These are phyloP conservation scores for Drosophila fungiperda DNA, from an alignment of 2,888 invertebrate genomes.

Conservation along the genomic window DNA sequence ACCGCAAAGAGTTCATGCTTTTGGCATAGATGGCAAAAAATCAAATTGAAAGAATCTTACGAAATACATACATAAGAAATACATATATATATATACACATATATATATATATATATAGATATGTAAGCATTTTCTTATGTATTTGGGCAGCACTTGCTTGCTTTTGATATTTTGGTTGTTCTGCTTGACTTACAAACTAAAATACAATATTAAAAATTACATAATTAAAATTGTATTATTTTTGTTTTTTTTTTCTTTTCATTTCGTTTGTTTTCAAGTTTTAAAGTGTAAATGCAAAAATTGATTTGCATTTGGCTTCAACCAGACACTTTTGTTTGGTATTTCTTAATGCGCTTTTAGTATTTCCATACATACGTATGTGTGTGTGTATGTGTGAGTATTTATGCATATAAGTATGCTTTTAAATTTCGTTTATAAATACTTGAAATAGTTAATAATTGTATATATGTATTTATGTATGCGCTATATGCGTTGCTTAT, in stretches of 20 bases:
- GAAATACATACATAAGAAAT: constrained; percentile 22
- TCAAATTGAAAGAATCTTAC: constrained; percentile 44
- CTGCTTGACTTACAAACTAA: constrained; percentile 63
- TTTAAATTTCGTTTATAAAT: constrained; percentile 55
- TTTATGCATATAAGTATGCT: constrained; percentile 32
- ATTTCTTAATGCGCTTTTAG: constrained; percentile 24
- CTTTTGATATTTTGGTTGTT: constrained; percentile 69
- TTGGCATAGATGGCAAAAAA: constrained; percentile 70
- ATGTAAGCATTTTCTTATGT: constrained; percentile 1
- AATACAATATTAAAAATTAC: constrained; percentile 68
- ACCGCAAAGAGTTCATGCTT: constrained; percentile 62
- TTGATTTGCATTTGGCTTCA: constrained; percentile 28
- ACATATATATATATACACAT: background rate
- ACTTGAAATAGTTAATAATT: constrained; percentile 75
- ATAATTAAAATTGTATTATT: constrained; percentile 30
- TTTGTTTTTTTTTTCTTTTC: constrained; percentile 16
- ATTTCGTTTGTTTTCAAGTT: constrained; percentile 1
- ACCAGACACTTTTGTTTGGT: constrained; percentile 20
- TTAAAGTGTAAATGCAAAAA: constrained; percentile 38
- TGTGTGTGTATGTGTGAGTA: constrained; percentile 22
- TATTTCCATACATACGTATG: constrained; percentile 42
- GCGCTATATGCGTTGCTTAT: constrained; percentile 49
- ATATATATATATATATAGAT: background rate
- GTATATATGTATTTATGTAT: constrained; percentile 49
- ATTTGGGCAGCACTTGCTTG: constrained; percentile 15